phyloP scores from a whole-genome alignment of 2,888 invertebrate genomes.

The Pristionchus fissidentatus region DNA sequence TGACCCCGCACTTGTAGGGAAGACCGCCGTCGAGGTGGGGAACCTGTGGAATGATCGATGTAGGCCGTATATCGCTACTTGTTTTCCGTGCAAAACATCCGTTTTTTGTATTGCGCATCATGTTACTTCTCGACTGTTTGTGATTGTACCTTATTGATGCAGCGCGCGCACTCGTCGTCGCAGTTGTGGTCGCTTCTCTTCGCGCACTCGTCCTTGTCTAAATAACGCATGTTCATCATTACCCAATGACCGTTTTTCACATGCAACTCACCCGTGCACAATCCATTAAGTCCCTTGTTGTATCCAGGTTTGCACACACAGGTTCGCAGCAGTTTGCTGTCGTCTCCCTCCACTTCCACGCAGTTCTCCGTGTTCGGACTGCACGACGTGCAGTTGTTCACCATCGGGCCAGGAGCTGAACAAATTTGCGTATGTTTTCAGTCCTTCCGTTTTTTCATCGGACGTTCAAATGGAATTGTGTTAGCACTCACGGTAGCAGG shows the following conservation, averaged over 20 bases:
- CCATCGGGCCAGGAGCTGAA: not conserved
- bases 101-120: not conserved
- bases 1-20: not conserved
- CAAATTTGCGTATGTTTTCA: not conserved
- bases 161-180: not conserved
- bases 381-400: constrained; percentile 46
- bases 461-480: not conserved
- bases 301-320: constrained; percentile 44
- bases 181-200: not conserved
- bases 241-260: not conserved
- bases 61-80: not conserved
- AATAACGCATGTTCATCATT: not conserved
- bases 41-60: not conserved
- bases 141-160: constrained; percentile 26
- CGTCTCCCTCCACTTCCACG: constrained; percentile 17
- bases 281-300: constrained; percentile 20
- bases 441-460: not conserved
- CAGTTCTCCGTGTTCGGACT: constrained; percentile 5
- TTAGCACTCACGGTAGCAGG: constrained; percentile 29
- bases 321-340: not conserved
- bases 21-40: constrained; percentile 10
- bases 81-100: not conserved
- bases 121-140: not conserved
- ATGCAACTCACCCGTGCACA: constrained; percentile 9
- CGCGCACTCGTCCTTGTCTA: constrained; percentile 15